Evolutionary conservation across 2,888 invertebrate species (phyloP), one percentile per base, ranked within the genome.

Genomic region (Drosophila aldrichi): DNA sequence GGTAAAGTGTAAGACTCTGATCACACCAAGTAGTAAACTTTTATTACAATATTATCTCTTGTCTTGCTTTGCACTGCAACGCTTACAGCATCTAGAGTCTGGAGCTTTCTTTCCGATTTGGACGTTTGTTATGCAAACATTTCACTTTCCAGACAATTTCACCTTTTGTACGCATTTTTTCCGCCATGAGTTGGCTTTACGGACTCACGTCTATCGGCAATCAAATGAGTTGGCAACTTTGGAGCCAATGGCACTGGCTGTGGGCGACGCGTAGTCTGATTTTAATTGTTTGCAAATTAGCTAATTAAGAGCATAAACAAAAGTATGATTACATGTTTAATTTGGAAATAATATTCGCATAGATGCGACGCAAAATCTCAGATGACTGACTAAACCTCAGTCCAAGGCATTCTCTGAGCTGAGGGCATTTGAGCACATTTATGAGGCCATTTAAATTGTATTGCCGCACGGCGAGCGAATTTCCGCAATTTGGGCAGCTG

Each of bases 251-350:
- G 44, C 78, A 51, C 57, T 51, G 48, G 49, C 51, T 57, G 63
- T 57, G 63, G 79, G 51, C 61, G 12, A n/a, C 55, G 73, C 61
- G 68, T 55, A 55, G 58, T 70, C 43, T 25, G 57, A 10, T 52
- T 70, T 85, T 80, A 80, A 86, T 86, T 86, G 90, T 88, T 89
- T 86, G 90, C 86, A 86, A 86, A 89, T 86, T 85, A 86, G 85
- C 77, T 82, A 88, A 89, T 88, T 88, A 88, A 71, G 69, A 63
- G 70, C 58, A 70, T 62, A 55, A 70, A 70, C 52, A 59, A 74
- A 73, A 79, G 67, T 62, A 67, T 71, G 60, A 70, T 79, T 84
- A 78, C 68, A 70, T 68, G 57, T 73, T 77, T 73, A 84, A 77
- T 73, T 74, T 60, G 62, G 64, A 59, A 60, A 58, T 49, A 60